A percentile compares a stretch with the other conserved stretches of the same genome.
phyloP scores from a whole-genome alignment of 2,113 vertebrate species.

The Epinephelus cyanopodus region DNA sequence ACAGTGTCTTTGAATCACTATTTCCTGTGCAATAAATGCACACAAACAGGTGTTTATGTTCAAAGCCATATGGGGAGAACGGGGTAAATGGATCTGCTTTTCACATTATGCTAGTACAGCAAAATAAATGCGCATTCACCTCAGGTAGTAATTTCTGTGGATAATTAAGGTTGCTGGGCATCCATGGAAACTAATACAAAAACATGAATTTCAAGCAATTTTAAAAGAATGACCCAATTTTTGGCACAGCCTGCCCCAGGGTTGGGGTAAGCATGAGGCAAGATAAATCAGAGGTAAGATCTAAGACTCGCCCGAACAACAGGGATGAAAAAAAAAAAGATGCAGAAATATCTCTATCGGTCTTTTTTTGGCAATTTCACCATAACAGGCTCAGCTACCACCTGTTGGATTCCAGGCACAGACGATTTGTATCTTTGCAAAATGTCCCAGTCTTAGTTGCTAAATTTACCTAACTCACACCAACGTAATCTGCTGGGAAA shows the following conservation, averaged over 20 bases:
- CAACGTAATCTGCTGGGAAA: slow-evolving; percentile 16
- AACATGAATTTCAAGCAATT: slow-evolving; percentile 36
- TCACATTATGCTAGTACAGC: slow-evolving; percentile 6
- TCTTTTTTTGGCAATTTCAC: slow-evolving; percentile 35
- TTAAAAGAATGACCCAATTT: slow-evolving; percentile 9
- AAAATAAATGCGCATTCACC: slow-evolving; percentile 25
- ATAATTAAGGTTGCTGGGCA: slow-evolving; percentile 47
- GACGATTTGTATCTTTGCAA: slow-evolving; percentile 45
- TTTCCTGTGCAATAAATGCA: not conserved
- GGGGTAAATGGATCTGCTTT: slow-evolving; percentile 9
- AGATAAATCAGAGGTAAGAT: not conserved
- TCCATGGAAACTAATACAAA: slow-evolving; percentile 26
- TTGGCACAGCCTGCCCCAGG: not conserved
- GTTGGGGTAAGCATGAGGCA: not conserved
- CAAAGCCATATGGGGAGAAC: slow-evolving; percentile 21
- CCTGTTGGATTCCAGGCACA: slow-evolving; percentile 55
- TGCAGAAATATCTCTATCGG: not conserved
- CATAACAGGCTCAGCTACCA: slow-evolving; percentile 50
- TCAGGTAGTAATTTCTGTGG: slow-evolving; percentile 28
- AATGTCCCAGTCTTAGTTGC: slow-evolving; percentile 44
- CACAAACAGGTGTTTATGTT: slow-evolving; percentile 39
- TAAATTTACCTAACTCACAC: slow-evolving; percentile 16
- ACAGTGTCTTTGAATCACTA: slow-evolving; percentile 8
- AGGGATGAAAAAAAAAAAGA: not conserved
- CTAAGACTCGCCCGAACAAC: not conserved